phyloP scores from a whole-genome alignment of 1,140 invertebrate species.

The Drosophila pseudoananassae region DNA sequence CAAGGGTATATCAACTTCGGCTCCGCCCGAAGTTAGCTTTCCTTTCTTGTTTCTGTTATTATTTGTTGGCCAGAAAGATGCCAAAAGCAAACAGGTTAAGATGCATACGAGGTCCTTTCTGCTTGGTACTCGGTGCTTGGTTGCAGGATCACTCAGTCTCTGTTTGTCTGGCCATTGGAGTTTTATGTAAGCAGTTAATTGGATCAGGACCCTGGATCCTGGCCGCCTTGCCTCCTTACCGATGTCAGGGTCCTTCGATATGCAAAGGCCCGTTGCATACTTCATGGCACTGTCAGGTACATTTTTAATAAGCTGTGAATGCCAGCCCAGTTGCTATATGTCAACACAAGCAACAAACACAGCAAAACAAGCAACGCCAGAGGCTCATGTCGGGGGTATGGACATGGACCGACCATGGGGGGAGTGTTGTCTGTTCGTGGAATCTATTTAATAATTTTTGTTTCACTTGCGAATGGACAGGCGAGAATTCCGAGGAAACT shows the following conservation, averaged over 20 bases:
- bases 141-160: slow-evolving; percentile 18
- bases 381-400: background rate
- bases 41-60: too few relatives aligned
- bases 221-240: background rate
- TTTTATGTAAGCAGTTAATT: slow-evolving; percentile 83
- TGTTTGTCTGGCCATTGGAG: slow-evolving; percentile 77
- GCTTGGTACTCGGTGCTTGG: slow-evolving; percentile 44
- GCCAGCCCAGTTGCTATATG: slow-evolving; percentile 47
- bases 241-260: slow-evolving; percentile 15
- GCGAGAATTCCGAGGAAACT: background rate
- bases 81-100: background rate
- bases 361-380: slow-evolving; percentile 15
- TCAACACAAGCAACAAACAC: slow-evolving; percentile 44
- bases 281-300: slow-evolving; percentile 63
- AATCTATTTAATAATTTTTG: slow-evolving; percentile 74
- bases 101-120: slow-evolving; percentile 47
- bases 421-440: slow-evolving; percentile 41
- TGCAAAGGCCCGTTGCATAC: slow-evolving; percentile 64
- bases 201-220: slow-evolving; percentile 66
- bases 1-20: too few relatives aligned
- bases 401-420: too few relatives aligned
- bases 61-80: slow-evolving; percentile 21
- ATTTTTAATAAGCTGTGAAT: slow-evolving; percentile 76
- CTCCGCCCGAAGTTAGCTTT: too few relatives aligned
- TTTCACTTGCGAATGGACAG: slow-evolving; percentile 63